Evolutionary conservation across 2,113 vertebrate species (phyloP).

Genomic region (Desmodus rotundus): DNA sequence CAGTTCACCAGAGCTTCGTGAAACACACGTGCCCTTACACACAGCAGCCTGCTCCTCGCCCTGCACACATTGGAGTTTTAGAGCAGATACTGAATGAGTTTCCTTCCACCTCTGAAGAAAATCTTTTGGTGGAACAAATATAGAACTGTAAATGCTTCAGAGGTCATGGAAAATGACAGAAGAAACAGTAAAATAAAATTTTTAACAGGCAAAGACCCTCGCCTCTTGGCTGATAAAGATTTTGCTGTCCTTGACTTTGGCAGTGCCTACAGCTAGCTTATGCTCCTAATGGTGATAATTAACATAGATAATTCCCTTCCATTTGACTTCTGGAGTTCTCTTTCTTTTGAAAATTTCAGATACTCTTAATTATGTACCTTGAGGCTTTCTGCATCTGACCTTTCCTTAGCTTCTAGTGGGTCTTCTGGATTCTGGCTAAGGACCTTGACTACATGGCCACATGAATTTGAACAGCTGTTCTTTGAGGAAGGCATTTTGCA

Average conservation of each 20-base stretch:
- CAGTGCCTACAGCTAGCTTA: background rate
- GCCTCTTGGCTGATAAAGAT: background rate
- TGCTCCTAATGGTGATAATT: background rate
- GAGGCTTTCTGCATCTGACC: background rate
- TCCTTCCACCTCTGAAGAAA: background rate
- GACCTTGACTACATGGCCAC: background rate
- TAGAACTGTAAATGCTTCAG: background rate
- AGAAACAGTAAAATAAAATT: background rate
- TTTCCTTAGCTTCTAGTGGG: background rate
- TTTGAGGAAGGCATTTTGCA: background rate
- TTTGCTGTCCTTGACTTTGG: background rate
- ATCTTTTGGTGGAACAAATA: background rate
- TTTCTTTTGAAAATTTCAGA: background rate
- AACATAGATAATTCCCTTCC: background rate
- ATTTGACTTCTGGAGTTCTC: background rate
- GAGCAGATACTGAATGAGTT: background rate
- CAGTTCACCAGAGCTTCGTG: background rate
- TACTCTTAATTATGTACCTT: background rate
- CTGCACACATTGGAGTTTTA: background rate
- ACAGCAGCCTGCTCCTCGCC: background rate
- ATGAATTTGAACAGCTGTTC: background rate
- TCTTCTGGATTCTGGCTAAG: constrained; percentile 7
- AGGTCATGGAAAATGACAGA: background rate
- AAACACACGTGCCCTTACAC: background rate
- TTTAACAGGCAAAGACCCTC: background rate